Evolutionary conservation across 2,888 invertebrate species (phyloP).

Genomic region (Melipona beecheii): DNA sequence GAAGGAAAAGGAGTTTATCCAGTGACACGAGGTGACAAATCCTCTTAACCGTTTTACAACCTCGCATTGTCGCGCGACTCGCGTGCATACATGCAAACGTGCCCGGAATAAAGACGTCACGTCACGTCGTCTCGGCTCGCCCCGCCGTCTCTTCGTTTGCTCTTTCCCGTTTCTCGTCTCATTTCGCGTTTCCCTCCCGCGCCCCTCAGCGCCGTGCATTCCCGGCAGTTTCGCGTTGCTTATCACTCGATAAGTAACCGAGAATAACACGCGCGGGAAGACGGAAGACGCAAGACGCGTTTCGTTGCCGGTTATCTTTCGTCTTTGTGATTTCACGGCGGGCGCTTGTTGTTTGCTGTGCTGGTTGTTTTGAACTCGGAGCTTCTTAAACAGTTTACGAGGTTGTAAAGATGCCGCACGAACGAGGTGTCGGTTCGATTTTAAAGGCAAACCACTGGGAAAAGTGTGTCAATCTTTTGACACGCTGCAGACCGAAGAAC

Average conservation of each 20-base stretch:
- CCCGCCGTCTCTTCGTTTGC: slow-evolving; percentile 8
- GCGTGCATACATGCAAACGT: slow-evolving; percentile 41
- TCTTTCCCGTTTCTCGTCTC: not conserved
- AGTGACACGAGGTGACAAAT: slow-evolving; percentile 66
- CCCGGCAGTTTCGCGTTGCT: not conserved
- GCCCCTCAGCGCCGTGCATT: too few relatives aligned
- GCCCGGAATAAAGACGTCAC: slow-evolving; percentile 30
- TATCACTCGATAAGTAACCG: slow-evolving; percentile 10
- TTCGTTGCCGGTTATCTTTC: not conserved
- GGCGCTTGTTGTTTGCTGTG: not conserved
- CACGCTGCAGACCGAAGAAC: not conserved
- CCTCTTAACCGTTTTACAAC: slow-evolving; percentile 63
- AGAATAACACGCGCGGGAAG: not conserved
- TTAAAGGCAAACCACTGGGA: rapidly evolving
- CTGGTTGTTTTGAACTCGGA: not conserved
- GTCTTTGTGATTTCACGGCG: slow-evolving; percentile 21
- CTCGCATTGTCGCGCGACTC: slow-evolving; percentile 49
- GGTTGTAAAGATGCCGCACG: slow-evolving; percentile 8
- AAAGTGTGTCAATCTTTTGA: not conserved
- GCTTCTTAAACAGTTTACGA: slow-evolving; percentile 32
- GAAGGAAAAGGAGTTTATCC: slow-evolving; percentile 62
- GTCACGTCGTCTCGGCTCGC: not conserved
- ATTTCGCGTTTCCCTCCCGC: too few relatives aligned
- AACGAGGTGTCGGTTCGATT: not conserved
- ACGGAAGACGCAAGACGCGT: not conserved